Evolutionary conservation across 2,888 invertebrate species (phyloP).

Genomic region (Sepioteuthis lessoniana): DNA sequence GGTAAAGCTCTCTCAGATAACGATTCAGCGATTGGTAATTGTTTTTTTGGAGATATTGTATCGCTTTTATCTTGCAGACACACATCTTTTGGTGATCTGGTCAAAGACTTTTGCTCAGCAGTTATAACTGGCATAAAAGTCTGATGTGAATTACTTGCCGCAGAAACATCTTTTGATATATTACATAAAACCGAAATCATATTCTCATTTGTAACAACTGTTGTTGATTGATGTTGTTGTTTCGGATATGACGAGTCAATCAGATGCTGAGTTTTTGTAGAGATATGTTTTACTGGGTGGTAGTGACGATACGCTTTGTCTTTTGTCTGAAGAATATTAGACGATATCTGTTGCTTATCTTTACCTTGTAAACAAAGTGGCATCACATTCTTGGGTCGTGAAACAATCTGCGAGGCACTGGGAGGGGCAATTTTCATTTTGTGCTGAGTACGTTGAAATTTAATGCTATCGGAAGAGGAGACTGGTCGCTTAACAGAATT

Average conservation of each 20-base stretch:
- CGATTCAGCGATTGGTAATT: not conserved
- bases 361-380: not conserved
- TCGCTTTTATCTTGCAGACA: not conserved
- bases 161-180: not conserved
- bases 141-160: not conserved
- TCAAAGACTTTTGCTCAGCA: not conserved
- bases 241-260: not conserved
- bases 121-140: not conserved
- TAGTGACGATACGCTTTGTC: not conserved
- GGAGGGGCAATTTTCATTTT: not conserved
- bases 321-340: not conserved
- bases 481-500: not conserved
- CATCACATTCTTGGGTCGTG: not conserved
- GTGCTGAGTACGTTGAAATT: not conserved
- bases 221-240: not conserved
- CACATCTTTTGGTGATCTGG: not conserved
- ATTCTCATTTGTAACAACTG: not conserved
- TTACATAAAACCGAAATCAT: not conserved
- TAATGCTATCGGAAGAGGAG: not conserved
- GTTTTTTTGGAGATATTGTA: not conserved
- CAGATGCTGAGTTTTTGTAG: not conserved
- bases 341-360: not conserved
- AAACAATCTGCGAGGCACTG: not conserved
- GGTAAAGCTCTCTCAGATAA: not conserved
- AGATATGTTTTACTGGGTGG: not conserved